phyloP scores from a whole-genome alignment of 1,140 invertebrate species.

The Cephus cinctus region DNA sequence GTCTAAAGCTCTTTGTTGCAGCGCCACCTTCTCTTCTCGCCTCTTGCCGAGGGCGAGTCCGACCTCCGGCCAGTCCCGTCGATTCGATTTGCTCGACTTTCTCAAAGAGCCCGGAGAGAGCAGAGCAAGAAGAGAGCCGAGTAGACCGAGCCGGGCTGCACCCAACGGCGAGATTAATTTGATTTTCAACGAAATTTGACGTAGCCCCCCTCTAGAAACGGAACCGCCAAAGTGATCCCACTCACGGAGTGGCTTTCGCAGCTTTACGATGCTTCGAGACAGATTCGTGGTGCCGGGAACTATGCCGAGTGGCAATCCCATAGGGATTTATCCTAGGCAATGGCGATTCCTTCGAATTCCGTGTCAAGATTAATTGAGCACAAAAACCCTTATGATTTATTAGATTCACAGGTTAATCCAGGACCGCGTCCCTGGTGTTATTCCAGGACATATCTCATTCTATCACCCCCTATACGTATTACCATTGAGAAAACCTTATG shows the following conservation, averaged over 20 bases:
- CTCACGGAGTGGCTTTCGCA: not conserved
- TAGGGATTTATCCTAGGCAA: no score
- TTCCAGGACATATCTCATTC: no score
- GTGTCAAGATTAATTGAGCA: no score
- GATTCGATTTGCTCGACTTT: constrained; percentile 44
- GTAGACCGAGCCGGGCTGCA: constrained; percentile 13
- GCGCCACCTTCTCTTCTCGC: constrained; percentile 50
- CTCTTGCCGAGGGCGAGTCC: constrained; percentile 36
- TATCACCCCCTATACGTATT: no score
- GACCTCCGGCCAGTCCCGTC: constrained; percentile 33
- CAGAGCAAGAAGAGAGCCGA: constrained; percentile 2
- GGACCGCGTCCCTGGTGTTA: no score
- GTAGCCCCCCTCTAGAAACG: constrained; percentile 35
- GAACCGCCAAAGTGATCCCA: constrained; percentile 31
- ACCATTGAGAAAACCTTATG: no score
- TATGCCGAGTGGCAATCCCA: no score
- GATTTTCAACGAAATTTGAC: constrained; percentile 51
- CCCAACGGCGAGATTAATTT: constrained; percentile 47
- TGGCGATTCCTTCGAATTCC: no score
- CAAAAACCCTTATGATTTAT: no score
- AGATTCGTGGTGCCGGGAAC: no score
- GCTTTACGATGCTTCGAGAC: no score
- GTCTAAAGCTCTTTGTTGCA: constrained; percentile 49
- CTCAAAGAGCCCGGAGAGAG: constrained; percentile 14
- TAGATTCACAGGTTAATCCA: no score